Percentiles rank a stretch among this genome's conserved stretches.
Evolutionary conservation across 2,888 invertebrate species (phyloP).

Genomic region (Esperia sulphurella): DNA sequence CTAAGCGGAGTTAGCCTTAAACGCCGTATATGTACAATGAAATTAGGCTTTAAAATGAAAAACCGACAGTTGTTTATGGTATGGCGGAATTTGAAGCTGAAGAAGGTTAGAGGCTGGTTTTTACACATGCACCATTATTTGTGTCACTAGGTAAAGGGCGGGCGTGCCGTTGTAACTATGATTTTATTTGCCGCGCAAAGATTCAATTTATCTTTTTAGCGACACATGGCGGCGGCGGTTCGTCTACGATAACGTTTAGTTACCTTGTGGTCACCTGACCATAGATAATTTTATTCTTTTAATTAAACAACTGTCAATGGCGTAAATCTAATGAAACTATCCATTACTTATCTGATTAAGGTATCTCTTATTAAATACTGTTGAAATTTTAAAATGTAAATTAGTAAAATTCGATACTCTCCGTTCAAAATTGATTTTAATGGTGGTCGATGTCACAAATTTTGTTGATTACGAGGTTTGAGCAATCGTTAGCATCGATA

Average conservation of each 20-base stretch:
- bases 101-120: constrained; percentile 26
- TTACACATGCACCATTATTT: constrained; percentile 48
- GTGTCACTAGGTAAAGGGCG: constrained; percentile 75
- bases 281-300: constrained; percentile 26
- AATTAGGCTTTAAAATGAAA: constrained; percentile 31
- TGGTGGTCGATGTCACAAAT: neutral
- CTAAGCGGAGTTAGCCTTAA: constrained; percentile 42
- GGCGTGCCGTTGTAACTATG: constrained; percentile 25
- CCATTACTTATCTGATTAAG: neutral
- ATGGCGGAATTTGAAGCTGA: constrained; percentile 9
- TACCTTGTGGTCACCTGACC: constrained; percentile 8
- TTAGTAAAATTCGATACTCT: constrained; percentile 7
- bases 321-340: neutral
- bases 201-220: no score
- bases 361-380: constrained; percentile 2
- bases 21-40: constrained; percentile 16
- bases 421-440: constrained; percentile 1
- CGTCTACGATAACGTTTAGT: no score
- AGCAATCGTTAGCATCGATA: neutral
- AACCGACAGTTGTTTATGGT: constrained; percentile 26
- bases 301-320: constrained; percentile 12
- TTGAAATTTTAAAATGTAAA: constrained; percentile 4
- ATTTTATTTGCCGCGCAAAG: no score
- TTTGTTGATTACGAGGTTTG: neutral
- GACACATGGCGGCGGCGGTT: no score